Evolutionary conservation across 2,113 vertebrate genomes (phyloP).

Genomic region (Diphyllodes magnificus): DNA sequence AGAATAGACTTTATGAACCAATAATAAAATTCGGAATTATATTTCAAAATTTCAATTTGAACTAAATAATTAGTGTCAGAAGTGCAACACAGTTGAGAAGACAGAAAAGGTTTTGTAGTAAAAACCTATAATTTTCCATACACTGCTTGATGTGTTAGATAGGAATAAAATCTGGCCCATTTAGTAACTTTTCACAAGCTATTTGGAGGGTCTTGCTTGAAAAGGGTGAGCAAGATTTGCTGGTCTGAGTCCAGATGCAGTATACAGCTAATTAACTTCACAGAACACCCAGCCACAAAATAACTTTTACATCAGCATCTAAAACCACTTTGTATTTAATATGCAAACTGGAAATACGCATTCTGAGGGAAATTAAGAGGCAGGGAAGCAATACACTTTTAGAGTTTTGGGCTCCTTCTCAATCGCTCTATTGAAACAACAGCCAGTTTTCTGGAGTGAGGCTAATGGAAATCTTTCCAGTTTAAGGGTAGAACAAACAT

Average conservation of each 20-base stretch:
- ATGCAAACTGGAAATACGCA: background rate
- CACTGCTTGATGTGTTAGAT: background rate
- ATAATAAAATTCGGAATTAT: slow-evolving; percentile 40
- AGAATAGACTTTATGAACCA: background rate
- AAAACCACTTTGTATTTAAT: background rate
- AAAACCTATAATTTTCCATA: background rate
- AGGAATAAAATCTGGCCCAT: background rate
- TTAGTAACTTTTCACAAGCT: background rate
- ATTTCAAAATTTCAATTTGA: slow-evolving; percentile 48
- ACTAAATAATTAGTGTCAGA: slow-evolving; percentile 1
- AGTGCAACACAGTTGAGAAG: background rate
- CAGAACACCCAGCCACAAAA: background rate
- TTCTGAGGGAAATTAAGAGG: background rate
- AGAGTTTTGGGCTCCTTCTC: background rate
- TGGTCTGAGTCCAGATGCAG: background rate
- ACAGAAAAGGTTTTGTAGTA: background rate
- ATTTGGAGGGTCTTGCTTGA: background rate
- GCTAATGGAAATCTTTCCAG: background rate
- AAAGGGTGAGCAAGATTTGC: background rate
- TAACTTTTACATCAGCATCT: background rate
- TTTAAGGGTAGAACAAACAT: background rate
- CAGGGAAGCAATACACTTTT: background rate
- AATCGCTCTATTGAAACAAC: background rate
- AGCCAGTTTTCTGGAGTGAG: background rate
- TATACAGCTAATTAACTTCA: background rate